These are phyloP conservation scores for Todiramphus chloris DNA, from an alignment of 2,113 vertebrate genomes.

Conservation along the genomic window DNA sequence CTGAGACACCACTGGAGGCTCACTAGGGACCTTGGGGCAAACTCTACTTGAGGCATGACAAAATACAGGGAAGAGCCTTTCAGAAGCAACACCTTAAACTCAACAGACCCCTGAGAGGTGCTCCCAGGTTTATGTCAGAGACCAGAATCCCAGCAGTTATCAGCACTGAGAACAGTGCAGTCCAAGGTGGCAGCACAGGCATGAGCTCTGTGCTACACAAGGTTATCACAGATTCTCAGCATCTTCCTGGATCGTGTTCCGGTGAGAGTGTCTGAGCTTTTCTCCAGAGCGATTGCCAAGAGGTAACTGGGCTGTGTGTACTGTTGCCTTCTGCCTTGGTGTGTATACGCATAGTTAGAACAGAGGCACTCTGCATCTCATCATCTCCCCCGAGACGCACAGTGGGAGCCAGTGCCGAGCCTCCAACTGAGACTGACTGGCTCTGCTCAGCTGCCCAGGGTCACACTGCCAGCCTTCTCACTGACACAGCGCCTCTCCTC, in stretches of 20 bases:
- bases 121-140: not conserved
- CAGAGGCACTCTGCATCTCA: not conserved
- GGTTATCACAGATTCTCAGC: not conserved
- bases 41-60: not conserved
- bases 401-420: accelerated
- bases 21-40: not conserved
- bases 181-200: not conserved
- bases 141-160: not conserved
- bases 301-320: not conserved
- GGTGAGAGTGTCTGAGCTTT: not conserved
- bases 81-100: not conserved
- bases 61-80: not conserved
- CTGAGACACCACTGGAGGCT: not conserved
- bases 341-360: not conserved
- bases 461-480: not conserved
- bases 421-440: accelerated
- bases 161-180: not conserved
- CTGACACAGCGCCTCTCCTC: not conserved
- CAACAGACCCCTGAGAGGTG: not conserved
- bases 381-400: not conserved
- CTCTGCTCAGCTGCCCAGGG: not conserved
- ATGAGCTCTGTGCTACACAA: not conserved
- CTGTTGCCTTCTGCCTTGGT: not conserved
- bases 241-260: not conserved
- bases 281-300: not conserved